Percentiles rank a stretch among this genome's conserved stretches.
Evolutionary conservation across 2,113 vertebrate species (phyloP).

Genomic region (Clarias macrocephalus): DNA sequence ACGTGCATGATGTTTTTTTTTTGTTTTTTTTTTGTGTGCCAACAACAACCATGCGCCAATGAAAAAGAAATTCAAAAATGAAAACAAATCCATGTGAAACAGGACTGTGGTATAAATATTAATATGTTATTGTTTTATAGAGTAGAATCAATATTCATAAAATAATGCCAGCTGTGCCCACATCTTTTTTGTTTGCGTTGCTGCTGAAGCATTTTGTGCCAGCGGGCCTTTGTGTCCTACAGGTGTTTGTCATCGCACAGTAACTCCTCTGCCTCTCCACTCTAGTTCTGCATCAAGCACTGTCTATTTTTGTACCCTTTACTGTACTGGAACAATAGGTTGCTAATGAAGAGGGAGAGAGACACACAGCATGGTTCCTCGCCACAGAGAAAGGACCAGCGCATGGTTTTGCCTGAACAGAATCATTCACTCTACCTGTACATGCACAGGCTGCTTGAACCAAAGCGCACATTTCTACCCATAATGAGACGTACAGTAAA

Average conservation of each 20-base stretch:
- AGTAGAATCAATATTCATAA: neutral
- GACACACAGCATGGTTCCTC: neutral
- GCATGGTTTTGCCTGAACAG: neutral
- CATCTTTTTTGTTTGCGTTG: neutral
- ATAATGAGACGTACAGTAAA: neutral
- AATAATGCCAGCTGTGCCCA: neutral
- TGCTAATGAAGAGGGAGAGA: conserved; percentile 30
- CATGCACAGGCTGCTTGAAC: neutral
- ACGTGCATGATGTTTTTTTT: neutral
- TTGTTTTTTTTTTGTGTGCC: too few species aligned
- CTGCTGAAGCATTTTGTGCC: conserved; percentile 11
- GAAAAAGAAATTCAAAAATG: neutral
- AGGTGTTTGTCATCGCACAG: conserved; percentile 27
- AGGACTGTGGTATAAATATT: neutral
- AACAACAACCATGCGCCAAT: neutral
- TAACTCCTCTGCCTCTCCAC: conserved; percentile 14
- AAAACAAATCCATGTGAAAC: neutral
- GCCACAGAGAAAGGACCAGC: neutral
- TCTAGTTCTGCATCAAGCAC: conserved; percentile 11
- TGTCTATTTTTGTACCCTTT: conserved; percentile 24
- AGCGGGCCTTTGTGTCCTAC: conserved; percentile 33
- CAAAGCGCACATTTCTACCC: neutral
- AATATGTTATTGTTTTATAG: neutral
- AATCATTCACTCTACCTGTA: neutral
- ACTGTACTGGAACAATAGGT: conserved; percentile 41